Conservation (phyloP, 2,113 vertebrate genomes). For the Terrapene triunguis region DNA sequence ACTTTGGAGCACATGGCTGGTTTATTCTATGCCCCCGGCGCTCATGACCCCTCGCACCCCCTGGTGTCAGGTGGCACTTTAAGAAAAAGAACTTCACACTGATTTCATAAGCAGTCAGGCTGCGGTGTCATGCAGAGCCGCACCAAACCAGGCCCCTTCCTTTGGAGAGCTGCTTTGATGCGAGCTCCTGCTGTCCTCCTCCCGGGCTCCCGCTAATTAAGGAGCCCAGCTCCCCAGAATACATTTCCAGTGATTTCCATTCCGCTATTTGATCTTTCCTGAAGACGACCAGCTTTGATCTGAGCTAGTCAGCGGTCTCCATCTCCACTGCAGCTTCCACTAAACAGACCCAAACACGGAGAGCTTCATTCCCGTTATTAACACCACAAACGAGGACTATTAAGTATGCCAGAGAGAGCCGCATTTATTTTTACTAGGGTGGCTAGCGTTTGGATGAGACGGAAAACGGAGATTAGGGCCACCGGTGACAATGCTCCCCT, state of each 20-base stretch:
- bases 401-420: neutral
- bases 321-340: neutral
- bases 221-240: neutral
- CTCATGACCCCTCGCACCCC: no score
- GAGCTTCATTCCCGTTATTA: neutral
- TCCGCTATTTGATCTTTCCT: neutral
- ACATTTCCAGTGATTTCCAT: neutral
- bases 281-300: neutral
- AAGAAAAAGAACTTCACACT: neutral
- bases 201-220: neutral
- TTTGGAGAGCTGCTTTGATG: neutral
- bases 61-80: neutral
- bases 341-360: neutral
- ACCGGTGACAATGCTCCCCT: neutral
- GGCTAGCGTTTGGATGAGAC: neutral
- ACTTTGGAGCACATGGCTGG: neutral
- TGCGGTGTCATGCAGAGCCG: neutral
- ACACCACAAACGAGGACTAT: neutral
- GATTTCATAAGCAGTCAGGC: no score
- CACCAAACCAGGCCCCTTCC: no score
- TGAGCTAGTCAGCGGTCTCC: neutral
- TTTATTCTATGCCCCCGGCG: neutral
- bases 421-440: neutral
- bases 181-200: neutral
- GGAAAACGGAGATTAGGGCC: neutral